phyloP scores from a whole-genome alignment of 2,888 invertebrate genomes.

The Hemicrepidius hirtus region DNA sequence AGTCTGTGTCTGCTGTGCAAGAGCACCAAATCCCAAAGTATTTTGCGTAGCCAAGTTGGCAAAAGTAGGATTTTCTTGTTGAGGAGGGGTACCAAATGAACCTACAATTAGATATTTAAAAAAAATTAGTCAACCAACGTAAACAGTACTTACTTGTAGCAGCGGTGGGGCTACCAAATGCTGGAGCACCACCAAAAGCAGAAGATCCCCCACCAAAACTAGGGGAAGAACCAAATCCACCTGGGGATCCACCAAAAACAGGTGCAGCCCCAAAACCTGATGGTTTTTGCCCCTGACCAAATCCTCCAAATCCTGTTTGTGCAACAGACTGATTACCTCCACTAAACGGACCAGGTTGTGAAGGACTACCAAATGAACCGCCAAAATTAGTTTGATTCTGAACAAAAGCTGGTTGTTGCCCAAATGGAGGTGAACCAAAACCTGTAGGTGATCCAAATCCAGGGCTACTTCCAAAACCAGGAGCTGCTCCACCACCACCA shows the following conservation, averaged over 20 bases:
- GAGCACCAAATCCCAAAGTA: constrained; percentile 79
- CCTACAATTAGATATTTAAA: constrained; percentile 16
- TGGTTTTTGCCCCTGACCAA: constrained; percentile 64
- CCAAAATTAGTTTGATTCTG: constrained; percentile 62
- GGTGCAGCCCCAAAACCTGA: constrained; percentile 65
- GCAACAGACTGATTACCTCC: constrained; percentile 65
- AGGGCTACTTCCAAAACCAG: constrained; percentile 36
- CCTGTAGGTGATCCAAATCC: constrained; percentile 21
- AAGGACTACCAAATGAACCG: constrained; percentile 58
- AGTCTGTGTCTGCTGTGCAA: constrained; percentile 75
- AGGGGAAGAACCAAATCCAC: constrained; percentile 68
- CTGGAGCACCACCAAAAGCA: constrained; percentile 71
- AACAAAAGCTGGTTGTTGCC: constrained; percentile 63
- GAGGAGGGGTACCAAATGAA: constrained; percentile 72
- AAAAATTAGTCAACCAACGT: no score
- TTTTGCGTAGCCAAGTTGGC: constrained; percentile 79
- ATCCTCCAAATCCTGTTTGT: constrained; percentile 70
- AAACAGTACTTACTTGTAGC: constrained; percentile 52
- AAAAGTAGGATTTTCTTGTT: constrained; percentile 76
- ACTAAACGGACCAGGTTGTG: constrained; percentile 67
- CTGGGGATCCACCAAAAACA: constrained; percentile 56
- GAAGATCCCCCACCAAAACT: constrained; percentile 72
- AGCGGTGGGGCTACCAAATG: constrained; percentile 66
- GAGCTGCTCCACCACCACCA: constrained; percentile 41
- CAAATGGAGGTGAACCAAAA: constrained; percentile 54